Conservation (phyloP, 1,140 invertebrate species). For the Aphelenchoides fujianensis region DNA sequence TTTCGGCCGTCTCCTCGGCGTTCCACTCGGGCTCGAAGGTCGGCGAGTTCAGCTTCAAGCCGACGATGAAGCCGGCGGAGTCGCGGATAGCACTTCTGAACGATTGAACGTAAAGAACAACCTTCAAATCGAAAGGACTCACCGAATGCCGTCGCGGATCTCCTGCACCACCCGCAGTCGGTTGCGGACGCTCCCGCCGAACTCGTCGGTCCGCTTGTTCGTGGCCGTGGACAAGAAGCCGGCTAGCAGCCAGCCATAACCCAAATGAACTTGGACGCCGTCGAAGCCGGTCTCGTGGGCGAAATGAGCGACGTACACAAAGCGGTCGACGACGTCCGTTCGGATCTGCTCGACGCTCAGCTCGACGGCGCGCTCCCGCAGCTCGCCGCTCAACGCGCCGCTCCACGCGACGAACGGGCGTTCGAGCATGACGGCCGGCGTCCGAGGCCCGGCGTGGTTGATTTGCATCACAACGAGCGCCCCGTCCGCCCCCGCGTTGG, state of each 20-base stretch:
- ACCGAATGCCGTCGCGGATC: conserved; percentile 50
- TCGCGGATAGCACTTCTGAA: conserved; percentile 30
- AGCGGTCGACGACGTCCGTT: conserved; percentile 49
- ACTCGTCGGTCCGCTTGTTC: conserved; percentile 52
- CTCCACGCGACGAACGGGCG: conserved; percentile 41
- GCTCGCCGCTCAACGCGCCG: conserved; percentile 16
- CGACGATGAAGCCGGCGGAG: conserved; percentile 40
- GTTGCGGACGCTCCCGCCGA: conserved; percentile 49
- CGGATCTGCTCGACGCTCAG: conserved; percentile 44
- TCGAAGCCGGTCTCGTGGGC: conserved; percentile 45
- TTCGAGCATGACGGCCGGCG: conserved; percentile 29
- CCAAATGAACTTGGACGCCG: conserved; percentile 49
- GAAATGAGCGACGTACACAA: conserved; percentile 46
- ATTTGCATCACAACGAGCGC: conserved; percentile 36
- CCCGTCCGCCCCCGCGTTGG: conserved; percentile 27
- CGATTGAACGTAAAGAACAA: not conserved
- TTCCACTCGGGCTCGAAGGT: conserved; percentile 47
- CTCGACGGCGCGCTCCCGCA: conserved; percentile 38
- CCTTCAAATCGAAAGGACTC: not conserved
- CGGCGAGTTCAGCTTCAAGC: conserved; percentile 49
- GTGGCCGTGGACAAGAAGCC: conserved; percentile 49
- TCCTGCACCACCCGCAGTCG: conserved; percentile 46
- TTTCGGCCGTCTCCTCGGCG: conserved; percentile 8
- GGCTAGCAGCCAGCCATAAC: conserved; percentile 53
- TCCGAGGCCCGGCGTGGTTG: conserved; percentile 38